Base-by-base conservation (phyloP, 2,888 invertebrate species). In the Hydrotaea cyrtoneurina region DNA sequence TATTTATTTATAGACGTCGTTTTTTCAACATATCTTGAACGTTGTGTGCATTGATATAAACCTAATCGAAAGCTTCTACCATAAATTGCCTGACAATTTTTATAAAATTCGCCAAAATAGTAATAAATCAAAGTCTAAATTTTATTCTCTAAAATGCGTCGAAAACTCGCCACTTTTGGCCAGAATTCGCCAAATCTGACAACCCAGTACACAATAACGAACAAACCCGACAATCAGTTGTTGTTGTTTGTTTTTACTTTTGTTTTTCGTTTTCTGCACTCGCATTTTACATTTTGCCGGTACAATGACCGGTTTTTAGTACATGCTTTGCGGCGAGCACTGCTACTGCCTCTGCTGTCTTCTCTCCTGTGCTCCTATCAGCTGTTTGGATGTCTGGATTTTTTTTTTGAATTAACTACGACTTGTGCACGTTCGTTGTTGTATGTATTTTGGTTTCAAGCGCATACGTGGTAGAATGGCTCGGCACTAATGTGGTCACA, bases 291-390 rank as follows among this genome's bases (percentile, higher is more conserved):
- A 76, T 77, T 69, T 83, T 83, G 86, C 86, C 85, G 82, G 87
- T 83, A 83, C 77, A 87, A 84, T 85, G 85, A 85, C 86, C 85
- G 86, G 80, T 79, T 79, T 78, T 75, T 80, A 59, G 53, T 78
- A 39, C 39, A 50, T 50, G 50, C 50, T 50, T n/a, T 50, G 50
- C 50, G n/a, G 50, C 50, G 50, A 3, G n/a, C n/a, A 13, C n/a
- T 4, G 50, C 23, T 15, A 15, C 73, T 76, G 50, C 73, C 46
- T 66, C 69, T 76, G 46, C 72, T 73, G 50, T 21, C 39, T 72
- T 71, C 36, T 53, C 31, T 69, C 23, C 46, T 43, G 19, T 10
- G 66, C 21, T 39, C 39, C 43, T 69, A 69, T 69, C 69, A 69
- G 69, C 69, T 66, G 36, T 76, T 50, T 46, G 64, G 43, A 43